Evolutionary conservation across 2,888 invertebrate species (phyloP).

Genomic region (Yponomeuta sedellus): DNA sequence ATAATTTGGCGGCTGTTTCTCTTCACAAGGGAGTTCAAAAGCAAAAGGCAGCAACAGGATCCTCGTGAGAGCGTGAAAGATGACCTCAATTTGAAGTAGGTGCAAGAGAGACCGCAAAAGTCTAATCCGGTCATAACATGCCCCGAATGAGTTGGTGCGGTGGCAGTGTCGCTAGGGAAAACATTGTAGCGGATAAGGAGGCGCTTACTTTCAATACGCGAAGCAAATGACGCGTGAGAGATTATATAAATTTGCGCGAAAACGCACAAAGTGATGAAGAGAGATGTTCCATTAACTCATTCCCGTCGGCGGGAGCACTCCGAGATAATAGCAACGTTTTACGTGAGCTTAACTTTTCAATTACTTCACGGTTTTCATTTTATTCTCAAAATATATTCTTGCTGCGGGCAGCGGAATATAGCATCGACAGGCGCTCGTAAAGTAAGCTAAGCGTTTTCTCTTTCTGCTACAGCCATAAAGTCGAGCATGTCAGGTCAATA

Average conservation of each 20-base stretch:
- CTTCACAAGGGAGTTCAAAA: slow-evolving; percentile 16
- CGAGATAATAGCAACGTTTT: background rate
- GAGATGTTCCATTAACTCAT: slow-evolving; percentile 16
- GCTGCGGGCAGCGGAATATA: background rate
- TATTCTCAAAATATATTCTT: background rate
- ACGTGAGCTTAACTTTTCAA: background rate
- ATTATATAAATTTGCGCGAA: slow-evolving; percentile 19
- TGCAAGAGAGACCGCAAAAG: slow-evolving; percentile 15
- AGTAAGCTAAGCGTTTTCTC: background rate
- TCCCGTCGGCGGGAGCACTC: background rate
- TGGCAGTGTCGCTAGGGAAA: background rate
- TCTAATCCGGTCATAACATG: slow-evolving; percentile 14
- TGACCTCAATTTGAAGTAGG: slow-evolving; percentile 10
- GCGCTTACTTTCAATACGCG: slow-evolving; percentile 20
- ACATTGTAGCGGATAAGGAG: slow-evolving; percentile 5
- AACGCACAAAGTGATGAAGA: slow-evolving; percentile 19
- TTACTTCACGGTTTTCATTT: background rate
- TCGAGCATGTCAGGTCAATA: background rate
- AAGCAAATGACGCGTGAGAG: slow-evolving; percentile 25
- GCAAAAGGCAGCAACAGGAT: slow-evolving; percentile 5
- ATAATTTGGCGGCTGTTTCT: slow-evolving; percentile 34
- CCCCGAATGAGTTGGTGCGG: background rate
- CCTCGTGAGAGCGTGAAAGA: background rate
- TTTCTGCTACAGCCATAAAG: slow-evolving; percentile 2
- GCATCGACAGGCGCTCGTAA: background rate